Conservation (phyloP, 53 echinoderm and acorn worm genomes). For the Astropecten irregularis region DNA sequence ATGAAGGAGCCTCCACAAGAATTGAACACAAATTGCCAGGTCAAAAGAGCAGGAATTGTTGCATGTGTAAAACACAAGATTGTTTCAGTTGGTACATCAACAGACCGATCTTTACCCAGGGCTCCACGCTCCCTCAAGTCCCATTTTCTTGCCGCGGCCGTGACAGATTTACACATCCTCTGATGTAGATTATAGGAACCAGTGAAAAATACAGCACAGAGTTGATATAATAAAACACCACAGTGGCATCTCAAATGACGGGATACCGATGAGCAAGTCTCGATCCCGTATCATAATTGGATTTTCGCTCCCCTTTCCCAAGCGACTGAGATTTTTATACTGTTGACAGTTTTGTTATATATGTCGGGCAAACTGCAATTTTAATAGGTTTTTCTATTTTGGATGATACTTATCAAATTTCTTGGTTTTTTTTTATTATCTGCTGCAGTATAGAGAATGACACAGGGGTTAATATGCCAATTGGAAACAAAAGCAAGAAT, state of each 20-base stretch:
- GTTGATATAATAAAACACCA: constrained; percentile 22
- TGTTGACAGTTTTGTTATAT: constrained; percentile 21
- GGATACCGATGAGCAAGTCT: neutral
- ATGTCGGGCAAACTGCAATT: constrained; percentile 8
- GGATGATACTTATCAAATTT: neutral
- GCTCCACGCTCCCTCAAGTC: too few relatives aligned
- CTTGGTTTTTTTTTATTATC: neutral
- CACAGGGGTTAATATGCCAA: neutral
- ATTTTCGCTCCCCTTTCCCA: neutral
- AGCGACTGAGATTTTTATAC: constrained; percentile 22
- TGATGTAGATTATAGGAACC: constrained; percentile 34
- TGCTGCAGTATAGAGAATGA: neutral
- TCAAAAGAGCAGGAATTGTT: too few relatives aligned
- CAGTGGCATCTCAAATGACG: neutral
- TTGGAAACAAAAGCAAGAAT: neutral
- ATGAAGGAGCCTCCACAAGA: too few relatives aligned
- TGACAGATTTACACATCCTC: constrained; percentile 35
- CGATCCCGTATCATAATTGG: neutral
- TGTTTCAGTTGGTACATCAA: too few relatives aligned
- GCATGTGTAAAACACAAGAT: too few relatives aligned
- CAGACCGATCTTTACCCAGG: too few relatives aligned
- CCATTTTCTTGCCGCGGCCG: too few relatives aligned
- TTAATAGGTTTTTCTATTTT: neutral
- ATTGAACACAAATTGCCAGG: too few relatives aligned
- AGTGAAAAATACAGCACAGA: neutral